Conservation (phyloP, 2,888 invertebrate genomes). For the Platerodrilus igneus region DNA sequence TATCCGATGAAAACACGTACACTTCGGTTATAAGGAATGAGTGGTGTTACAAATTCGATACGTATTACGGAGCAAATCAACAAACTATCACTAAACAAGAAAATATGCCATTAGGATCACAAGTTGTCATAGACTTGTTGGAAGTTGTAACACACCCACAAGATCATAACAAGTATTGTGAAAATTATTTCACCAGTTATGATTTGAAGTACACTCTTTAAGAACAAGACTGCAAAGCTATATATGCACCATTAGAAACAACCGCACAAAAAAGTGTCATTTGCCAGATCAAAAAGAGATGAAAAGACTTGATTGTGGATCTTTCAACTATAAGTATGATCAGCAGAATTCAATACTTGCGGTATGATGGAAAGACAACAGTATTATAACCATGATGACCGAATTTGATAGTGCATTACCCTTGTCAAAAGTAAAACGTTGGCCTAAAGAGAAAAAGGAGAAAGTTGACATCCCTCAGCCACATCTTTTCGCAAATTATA, state of each 20-base stretch:
- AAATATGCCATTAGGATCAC: constrained; percentile 7
- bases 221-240: constrained; percentile 13
- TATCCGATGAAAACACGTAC: constrained; percentile 14
- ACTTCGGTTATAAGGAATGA: constrained; percentile 13
- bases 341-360: constrained; percentile 14
- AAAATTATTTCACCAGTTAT: constrained; percentile 15
- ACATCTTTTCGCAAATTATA: constrained; percentile 4
- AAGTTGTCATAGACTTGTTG: constrained; percentile 11
- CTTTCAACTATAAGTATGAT: too few relatives aligned
- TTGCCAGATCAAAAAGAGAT: constrained; percentile 9
- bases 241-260: constrained; percentile 13
- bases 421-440: constrained; percentile 11
- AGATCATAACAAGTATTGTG: constrained; percentile 11
- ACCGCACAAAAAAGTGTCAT: constrained; percentile 12
- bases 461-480: not conserved
- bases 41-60: constrained; percentile 14
- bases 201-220: constrained; percentile 3
- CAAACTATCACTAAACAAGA: constrained; percentile 5
- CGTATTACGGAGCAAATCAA: constrained; percentile 13
- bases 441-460: constrained; percentile 1
- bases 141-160: constrained; percentile 11
- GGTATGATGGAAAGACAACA: constrained; percentile 17
- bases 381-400: constrained; percentile 3
- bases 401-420: constrained; percentile 11
- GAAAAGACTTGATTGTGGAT: too few relatives aligned